Evolutionary conservation across 2,113 vertebrate genomes (phyloP), one percentile per base, ranked within the genome.

Genomic region (Loxodonta africana): DNA sequence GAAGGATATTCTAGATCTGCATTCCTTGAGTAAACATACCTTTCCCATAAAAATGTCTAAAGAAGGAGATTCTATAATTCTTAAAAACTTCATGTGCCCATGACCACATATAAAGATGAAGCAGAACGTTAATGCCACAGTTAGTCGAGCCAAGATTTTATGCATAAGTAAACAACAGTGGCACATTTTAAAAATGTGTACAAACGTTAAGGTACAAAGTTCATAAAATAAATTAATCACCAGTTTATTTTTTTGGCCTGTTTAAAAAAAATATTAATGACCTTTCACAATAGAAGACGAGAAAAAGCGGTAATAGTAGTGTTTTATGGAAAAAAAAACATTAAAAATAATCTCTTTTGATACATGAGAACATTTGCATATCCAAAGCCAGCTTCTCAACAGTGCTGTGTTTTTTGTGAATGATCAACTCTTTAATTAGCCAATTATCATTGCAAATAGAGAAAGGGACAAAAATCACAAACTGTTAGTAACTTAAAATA

Each of bases 401-500:
- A 96, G 92, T 92, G 95, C 74, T 96, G 90, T 25, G 44, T 95
- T 94, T 92, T 97, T 95, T 93, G 93, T 98, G 95, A 97, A 95
- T 97, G 96, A 98, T 98, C 97, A 97, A 73, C 96, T 94, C 95
- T 96, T 84, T 97, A 98, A 98, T 98, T 98, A 98, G 95, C 91
- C 96, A 97, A 97, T 97, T 98, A 97, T 98, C 97, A 97, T 97
- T 98, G 97, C 97, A 98, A 98, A 97, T 98, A 96, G 81, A 94
- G 88, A 96, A 93, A 97, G 94, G 95, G 90, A 97, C 96, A 98
- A 97, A 98, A 98, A 96, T 95, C 96, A 90, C 97, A 98, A 98
- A 97, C 95, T 97, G 97, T 96, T 97, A 95, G 95, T 96, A 97
- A 93, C 88, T 98, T 97, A 97, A 98, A 98, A 98, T 98, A 97